A percentile compares a stretch with the other conserved stretches of the same genome.
Evolutionary conservation across 2,113 vertebrate genomes (phyloP).

Genomic region (Tetrao urogallus): DNA sequence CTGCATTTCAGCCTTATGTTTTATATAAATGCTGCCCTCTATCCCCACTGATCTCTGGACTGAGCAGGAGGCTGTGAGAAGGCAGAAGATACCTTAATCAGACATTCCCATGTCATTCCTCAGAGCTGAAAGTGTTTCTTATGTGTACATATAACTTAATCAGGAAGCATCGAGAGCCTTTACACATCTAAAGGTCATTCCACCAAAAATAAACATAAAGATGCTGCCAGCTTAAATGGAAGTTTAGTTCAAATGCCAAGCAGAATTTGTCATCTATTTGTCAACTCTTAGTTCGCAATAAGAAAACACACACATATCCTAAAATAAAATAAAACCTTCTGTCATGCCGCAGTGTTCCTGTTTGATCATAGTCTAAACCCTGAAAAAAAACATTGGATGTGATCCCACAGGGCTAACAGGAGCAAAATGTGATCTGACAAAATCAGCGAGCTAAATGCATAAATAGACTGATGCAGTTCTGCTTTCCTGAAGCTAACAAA

Average conservation of each 20-base stretch:
- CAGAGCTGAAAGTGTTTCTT: constrained; percentile 10
- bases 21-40: background rate
- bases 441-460: background rate
- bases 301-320: background rate
- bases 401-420: background rate
- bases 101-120: background rate
- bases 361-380: background rate
- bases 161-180: constrained; percentile 35
- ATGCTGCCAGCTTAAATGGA: constrained; percentile 44
- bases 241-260: constrained; percentile 59
- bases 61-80: background rate
- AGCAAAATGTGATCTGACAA: constrained; percentile 34
- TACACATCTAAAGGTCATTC: constrained; percentile 56
- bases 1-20: background rate
- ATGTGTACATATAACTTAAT: constrained; percentile 24
- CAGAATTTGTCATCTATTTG: constrained; percentile 62
- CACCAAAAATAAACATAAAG: constrained; percentile 68
- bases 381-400: background rate
- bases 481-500: background rate
- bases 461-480: background rate
- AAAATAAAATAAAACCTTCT: constrained; percentile 11
- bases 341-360: background rate
- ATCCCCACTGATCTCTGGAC: background rate
- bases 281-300: constrained; percentile 35
- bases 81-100: background rate